Evolutionary conservation across 2,888 invertebrate species (phyloP), one percentile per base, ranked within the genome.

Genomic region (Nemurella pictetii): DNA sequence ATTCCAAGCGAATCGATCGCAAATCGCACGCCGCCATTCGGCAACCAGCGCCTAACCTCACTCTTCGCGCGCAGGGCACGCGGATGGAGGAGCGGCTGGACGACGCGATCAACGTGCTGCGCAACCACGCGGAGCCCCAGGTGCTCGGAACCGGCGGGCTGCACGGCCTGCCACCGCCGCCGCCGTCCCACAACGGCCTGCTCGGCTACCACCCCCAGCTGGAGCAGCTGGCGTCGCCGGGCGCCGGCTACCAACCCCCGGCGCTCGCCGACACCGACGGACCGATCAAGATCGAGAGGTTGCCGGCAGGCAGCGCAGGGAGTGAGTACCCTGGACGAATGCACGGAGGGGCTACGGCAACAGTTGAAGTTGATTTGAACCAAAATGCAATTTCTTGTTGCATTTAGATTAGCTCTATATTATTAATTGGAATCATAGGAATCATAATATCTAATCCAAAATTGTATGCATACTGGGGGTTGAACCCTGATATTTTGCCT

Each of bases 81-180:
- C 94, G 97, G 86, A 97, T 98, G 97, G 98, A 98, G 91, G 98
- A 98, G 91, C 93, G 97, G 87, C 91, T 98, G 89, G 98, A 98
- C 90, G 98, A 98, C 92, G 98, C 98, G 87, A 97, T 98, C 89
- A 97, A 98, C 90, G 98, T 98, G 85, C 92, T 98, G 88, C 94
- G 98, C 89, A 98, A 97, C 91, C 98, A 98, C 91, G 97, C 98
- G 84, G 98, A 98, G 91, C 96, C 96, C 86, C 95, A 96, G 88
- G 91, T 94, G 87, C 92, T 93, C 89, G 89, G 91, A 89, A 86
- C 89, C 35, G 55, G 55, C 55, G 55, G 55, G 12, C 87, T 86
- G 15, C 87, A 87, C 78, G 86, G 83, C 81, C 85, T 84, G 35
- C 85, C 73, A 83, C 87, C 89, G 89, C 91, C 91, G 91, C 91